These are phyloP conservation scores for Apistogramma diplotaenia DNA, from an alignment of 2,113 vertebrate genomes.

Conservation along the genomic window DNA sequence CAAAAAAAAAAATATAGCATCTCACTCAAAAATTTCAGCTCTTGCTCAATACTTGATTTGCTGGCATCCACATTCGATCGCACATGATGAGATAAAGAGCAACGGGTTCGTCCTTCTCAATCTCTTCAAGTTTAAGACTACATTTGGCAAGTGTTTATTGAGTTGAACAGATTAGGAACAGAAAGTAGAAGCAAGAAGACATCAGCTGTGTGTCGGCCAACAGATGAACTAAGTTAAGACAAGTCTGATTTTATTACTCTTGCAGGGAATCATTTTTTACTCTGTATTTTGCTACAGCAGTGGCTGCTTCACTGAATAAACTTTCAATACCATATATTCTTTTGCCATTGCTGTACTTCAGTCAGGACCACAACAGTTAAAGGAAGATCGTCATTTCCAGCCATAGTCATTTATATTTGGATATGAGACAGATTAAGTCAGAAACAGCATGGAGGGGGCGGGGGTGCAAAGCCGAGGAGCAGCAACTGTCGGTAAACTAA, in stretches of 20 bases:
- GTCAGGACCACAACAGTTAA: background rate
- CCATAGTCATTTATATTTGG: background rate
- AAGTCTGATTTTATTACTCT: background rate
- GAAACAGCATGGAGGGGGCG: background rate
- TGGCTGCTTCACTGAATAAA: background rate
- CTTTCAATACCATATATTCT: background rate
- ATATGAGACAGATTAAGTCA: background rate
- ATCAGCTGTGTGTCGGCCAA: background rate
- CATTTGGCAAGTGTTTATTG: background rate
- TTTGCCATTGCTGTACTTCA: background rate
- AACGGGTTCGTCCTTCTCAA: background rate
- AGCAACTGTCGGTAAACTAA: background rate
- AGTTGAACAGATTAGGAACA: background rate
- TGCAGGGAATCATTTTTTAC: background rate
- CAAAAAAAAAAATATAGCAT: background rate
- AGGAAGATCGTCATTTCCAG: too few species aligned
- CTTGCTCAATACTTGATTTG: conserved; percentile 16
- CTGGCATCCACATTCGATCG: conserved; percentile 1
- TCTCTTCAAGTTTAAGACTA: background rate
- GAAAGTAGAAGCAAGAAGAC: background rate
- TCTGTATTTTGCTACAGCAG: background rate
- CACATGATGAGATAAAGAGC: background rate
- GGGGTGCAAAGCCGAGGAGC: background rate
- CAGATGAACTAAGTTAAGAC: background rate
- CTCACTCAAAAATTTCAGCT: conserved; percentile 4